These are phyloP conservation scores for Abramis brama DNA, from an alignment of 2,113 vertebrate genomes.

Conservation along the genomic window DNA sequence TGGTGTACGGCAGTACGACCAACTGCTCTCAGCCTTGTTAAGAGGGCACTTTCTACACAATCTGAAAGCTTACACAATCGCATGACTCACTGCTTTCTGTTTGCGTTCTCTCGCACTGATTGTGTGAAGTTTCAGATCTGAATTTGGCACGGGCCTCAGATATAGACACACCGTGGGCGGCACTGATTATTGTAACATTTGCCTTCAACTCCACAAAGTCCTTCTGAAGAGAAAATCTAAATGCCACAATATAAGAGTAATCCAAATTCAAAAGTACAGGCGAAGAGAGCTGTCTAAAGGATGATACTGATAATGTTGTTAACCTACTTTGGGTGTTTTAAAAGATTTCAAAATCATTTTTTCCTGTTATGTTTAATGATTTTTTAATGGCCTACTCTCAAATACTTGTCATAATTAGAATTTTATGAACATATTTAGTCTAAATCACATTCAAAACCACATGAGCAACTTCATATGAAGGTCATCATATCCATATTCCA, in stretches of 20 bases:
- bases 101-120: constrained; percentile 58
- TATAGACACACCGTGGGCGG: constrained; percentile 23
- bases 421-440: too few species aligned
- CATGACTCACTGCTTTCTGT: constrained; percentile 54
- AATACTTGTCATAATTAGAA: neutral
- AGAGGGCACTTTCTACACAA: constrained; percentile 9
- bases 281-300: neutral
- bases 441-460: too few species aligned
- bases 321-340: neutral
- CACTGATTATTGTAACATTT: constrained; percentile 13
- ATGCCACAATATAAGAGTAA: constrained; percentile 6
- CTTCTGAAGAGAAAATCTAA: neutral
- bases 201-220: constrained; percentile 2
- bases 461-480: too few species aligned
- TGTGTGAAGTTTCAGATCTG: constrained; percentile 51
- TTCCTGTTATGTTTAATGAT: neutral
- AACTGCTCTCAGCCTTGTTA: constrained; percentile 33
- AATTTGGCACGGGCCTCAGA: constrained; percentile 7
- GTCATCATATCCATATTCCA: too few species aligned
- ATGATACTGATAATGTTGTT: neutral
- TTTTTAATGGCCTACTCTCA: neutral
- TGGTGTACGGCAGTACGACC: neutral
- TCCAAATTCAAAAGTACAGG: neutral
- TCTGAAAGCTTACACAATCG: constrained; percentile 34
- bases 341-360: neutral